Evolutionary conservation across 2,797 vertebrate genomes (phyloP).

Genomic region (Lacerta viridis): DNA sequence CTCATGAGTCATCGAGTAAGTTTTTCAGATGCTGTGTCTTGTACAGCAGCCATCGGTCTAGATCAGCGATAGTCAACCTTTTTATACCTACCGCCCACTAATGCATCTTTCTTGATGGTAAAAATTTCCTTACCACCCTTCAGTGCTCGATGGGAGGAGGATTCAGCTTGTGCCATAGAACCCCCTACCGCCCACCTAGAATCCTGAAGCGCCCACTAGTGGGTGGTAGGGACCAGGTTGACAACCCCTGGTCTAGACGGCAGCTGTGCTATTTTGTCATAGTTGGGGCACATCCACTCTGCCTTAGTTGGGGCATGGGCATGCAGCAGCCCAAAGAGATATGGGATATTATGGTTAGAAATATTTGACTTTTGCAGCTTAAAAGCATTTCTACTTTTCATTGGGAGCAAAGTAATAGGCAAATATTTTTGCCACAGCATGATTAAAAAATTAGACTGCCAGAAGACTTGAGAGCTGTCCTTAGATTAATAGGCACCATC

Average conservation of each 20-base stretch:
- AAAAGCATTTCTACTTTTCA: neutral
- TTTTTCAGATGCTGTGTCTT: neutral
- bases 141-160: too few species aligned
- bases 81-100: too few species aligned
- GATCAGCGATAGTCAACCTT: too few species aligned
- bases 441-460: too few species aligned
- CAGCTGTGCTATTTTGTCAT: neutral
- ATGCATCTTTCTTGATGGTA: too few species aligned
- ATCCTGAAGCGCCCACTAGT: too few species aligned
- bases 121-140: too few species aligned
- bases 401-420: neutral
- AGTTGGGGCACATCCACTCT: neutral
- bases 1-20: conserved; percentile 94
- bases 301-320: neutral
- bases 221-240: too few species aligned
- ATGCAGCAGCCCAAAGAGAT: neutral
- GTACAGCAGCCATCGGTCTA: neutral
- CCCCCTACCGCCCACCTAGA: too few species aligned
- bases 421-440: neutral
- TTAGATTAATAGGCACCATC: rapidly evolving
- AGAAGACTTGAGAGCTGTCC: neutral
- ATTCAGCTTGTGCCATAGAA: too few species aligned
- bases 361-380: too few species aligned
- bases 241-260: too few species aligned
- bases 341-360: neutral